Base-by-base conservation (phyloP, 2,797 vertebrate species). In the Cetoscarus ocellatus region DNA sequence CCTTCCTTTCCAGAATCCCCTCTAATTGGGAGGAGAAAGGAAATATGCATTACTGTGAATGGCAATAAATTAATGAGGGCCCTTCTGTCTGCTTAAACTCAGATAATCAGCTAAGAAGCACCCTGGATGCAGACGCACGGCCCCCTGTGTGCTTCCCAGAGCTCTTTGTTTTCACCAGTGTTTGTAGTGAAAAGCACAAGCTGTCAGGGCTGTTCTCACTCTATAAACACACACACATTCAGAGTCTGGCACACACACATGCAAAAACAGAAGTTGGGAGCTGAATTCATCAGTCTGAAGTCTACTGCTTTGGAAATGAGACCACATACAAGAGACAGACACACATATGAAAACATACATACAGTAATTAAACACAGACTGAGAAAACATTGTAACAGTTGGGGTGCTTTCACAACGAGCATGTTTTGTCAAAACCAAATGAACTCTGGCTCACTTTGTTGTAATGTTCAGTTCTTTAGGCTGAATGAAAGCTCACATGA, bases 61-160 rank as follows among this genome's bases (percentile, higher is more conserved):
- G 89, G 93, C 90, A 84, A 93, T 94, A 93, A 93, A 95, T 95
- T 96, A 95, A 95, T 93, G 93, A 93, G 81, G 71, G 84, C 88
- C 87, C 89, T 80, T 82, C 85, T 84, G 86, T 77, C 87, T 90
- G 87, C 77, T 84, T 92, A 83, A 89, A 92, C 79, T 73, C 63
- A 91, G 75, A 92, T 93, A 91, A 95, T 89, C 84, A 88, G 87
- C 84, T 78, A 79, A 83, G 90, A 80, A 75, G 83, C 80, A 61
- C 76, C 69, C 73, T 59, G 76, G 77, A 88, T 87, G 86, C 86
- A 89, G 83, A 90, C 80, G 77, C 77, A 79, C 76, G 67, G 52
- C 83, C 70, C 77, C 73, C 51, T 57, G 61, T 77, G 81, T 80
- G 70, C 8, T 44, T 73, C 72, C 53, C 74, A 56, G 15, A 75